A percentile compares a stretch with the other conserved stretches of the same genome.
These are phyloP conservation scores for Lepus americanus DNA, from an alignment of 2,113 vertebrate genomes.

Conservation along the genomic window DNA sequence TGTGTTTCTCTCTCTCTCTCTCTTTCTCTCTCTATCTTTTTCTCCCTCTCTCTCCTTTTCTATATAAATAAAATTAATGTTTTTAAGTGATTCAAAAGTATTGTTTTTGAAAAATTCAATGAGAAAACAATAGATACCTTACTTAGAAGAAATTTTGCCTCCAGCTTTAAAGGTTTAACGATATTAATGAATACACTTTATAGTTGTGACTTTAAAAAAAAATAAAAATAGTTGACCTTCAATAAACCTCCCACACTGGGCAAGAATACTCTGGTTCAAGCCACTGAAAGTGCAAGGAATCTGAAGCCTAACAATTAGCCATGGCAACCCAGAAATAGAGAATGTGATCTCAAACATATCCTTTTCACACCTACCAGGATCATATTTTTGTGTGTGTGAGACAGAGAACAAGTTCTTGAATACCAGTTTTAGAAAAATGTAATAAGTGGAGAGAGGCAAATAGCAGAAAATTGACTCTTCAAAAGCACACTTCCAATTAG, in stretches of 20 bases:
- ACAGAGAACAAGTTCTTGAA: not conserved
- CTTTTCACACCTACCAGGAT: not conserved
- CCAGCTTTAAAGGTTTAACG: not conserved
- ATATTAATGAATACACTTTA: not conserved
- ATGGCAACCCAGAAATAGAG: not conserved
- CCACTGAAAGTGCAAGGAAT: not conserved
- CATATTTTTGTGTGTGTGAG: not conserved
- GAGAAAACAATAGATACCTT: not conserved
- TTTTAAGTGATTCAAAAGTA: not conserved
- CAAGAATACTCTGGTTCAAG: not conserved
- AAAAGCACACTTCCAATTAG: not conserved
- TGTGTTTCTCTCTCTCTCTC: too few relatives aligned
- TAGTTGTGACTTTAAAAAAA: not conserved
- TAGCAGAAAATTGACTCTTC: not conserved
- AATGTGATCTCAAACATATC: not conserved
- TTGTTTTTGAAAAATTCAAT: constrained; percentile 15
- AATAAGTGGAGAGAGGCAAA: not conserved
- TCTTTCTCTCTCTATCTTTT: too few relatives aligned
- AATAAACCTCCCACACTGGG: not conserved
- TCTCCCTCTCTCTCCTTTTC: too few relatives aligned
- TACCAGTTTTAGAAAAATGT: not conserved
- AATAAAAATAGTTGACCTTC: not conserved
- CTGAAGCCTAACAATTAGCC: not conserved
- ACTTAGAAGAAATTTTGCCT: not conserved
- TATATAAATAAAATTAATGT: too few relatives aligned